A percentile compares a stretch with the other conserved stretches of the same genome.
Evolutionary conservation across 2,113 vertebrate species (phyloP).

Genomic region (Odocoileus hemionus): DNA sequence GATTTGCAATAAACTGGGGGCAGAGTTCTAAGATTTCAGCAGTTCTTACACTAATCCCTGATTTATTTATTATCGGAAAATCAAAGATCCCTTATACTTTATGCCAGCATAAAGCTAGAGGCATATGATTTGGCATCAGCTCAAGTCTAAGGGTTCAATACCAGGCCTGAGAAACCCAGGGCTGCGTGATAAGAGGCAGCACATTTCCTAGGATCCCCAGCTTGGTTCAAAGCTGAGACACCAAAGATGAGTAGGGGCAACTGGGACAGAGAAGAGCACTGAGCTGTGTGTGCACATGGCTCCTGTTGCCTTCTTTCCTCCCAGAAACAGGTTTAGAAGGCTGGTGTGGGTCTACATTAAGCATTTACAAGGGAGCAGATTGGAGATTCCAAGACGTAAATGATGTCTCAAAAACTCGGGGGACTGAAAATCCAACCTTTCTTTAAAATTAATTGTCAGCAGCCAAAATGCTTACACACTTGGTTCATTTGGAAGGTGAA

Average conservation of each 20-base stretch:
- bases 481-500: neutral
- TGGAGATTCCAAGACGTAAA: neutral
- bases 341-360: neutral
- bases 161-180: constrained; percentile 19
- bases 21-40: constrained; percentile 72
- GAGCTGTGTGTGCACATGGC: neutral
- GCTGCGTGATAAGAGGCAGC: constrained; percentile 44
- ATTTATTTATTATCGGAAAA: constrained; percentile 76
- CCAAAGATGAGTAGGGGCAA: constrained; percentile 61
- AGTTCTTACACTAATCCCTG: constrained; percentile 72
- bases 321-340: neutral
- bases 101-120: constrained; percentile 60
- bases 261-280: neutral
- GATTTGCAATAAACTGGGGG: constrained; percentile 54
- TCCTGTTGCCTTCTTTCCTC: neutral
- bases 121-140: constrained; percentile 65
- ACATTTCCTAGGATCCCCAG: constrained; percentile 44
- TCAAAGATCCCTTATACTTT: constrained; percentile 71
- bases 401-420: neutral
- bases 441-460: neutral
- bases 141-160: constrained; percentile 59
- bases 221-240: constrained; percentile 34
- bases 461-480: neutral
- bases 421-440: neutral
- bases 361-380: neutral